Evolutionary conservation across 1,140 invertebrate species (phyloP).

Genomic region (Bombus confusus): DNA sequence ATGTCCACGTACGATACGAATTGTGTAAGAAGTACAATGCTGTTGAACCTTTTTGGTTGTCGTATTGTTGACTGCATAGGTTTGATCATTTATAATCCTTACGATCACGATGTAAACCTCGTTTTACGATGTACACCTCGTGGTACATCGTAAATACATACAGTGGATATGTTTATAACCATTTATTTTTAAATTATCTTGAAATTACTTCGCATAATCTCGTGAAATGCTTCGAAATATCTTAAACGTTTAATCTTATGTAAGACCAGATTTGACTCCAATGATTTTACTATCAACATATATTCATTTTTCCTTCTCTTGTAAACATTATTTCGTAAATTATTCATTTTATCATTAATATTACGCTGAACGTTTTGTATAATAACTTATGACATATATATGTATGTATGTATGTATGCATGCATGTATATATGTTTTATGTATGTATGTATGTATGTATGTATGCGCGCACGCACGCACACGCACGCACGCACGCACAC

Average conservation of each 20-base stretch:
- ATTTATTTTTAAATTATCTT: not conserved
- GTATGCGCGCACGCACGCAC: accelerated
- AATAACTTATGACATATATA: not conserved
- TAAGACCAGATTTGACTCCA: not conserved
- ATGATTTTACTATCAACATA: not conserved
- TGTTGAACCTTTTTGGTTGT: no score
- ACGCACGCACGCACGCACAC: not conserved
- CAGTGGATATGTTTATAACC: no score
- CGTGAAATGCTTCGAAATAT: not conserved
- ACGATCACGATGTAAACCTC: no score
- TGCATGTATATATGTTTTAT: no score
- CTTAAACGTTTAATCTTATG: not conserved
- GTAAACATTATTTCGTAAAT: constrained; percentile 1
- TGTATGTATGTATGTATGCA: no score
- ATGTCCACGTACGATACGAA: no score
- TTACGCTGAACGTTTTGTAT: not conserved
- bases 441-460: not conserved
- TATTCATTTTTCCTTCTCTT: not conserved
- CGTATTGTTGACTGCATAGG: no score
- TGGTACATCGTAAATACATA: not conserved
- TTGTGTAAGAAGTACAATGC: no score
- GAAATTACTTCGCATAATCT: not conserved
- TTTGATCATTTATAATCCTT: not conserved
- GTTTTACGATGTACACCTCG: no score
- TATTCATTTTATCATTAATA: not conserved